phyloP scores from a whole-genome alignment of 2,113 vertebrate species.

The cattle (Bos taurus) region ARS-UCD2.0 NC_037336.1:29474001-29474500 shows the following conservation, averaged over 20 bases:
- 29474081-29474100: neutral
- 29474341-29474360: neutral
- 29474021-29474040: neutral
- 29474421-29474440: too few relatives aligned
- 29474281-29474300: neutral
- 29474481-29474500: too few relatives aligned
- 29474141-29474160: neutral
- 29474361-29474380: neutral
- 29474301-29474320: neutral
- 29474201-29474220: neutral
- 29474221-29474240: neutral
- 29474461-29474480: too few relatives aligned
- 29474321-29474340: neutral
- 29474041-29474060: neutral
- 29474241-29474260: neutral
- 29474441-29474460: too few relatives aligned
- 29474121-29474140: neutral
- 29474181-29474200: neutral
- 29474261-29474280: neutral
- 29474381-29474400: neutral
- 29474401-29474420: neutral
- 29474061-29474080: neutral
- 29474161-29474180: neutral
- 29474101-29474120: neutral
- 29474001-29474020: neutral